phyloP scores from a whole-genome alignment of 2,113 vertebrate species.

The Glaucomys volans region DNA sequence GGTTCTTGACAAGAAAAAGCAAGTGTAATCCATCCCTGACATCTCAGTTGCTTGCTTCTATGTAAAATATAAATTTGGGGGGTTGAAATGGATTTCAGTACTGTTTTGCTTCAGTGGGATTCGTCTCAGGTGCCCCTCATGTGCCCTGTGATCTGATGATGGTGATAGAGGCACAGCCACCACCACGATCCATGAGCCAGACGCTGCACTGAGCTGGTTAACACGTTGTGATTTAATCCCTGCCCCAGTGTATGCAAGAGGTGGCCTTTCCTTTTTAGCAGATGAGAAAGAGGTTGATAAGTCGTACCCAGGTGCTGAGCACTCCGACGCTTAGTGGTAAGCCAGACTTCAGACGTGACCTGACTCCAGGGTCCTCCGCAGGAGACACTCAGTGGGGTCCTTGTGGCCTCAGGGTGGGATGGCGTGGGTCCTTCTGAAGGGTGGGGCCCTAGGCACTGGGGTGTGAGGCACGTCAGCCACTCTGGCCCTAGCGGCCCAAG shows the following conservation, averaged over 20 bases:
- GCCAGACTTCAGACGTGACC: background rate
- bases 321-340: background rate
- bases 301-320: background rate
- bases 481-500: background rate
- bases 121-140: background rate
- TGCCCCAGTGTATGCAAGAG: background rate
- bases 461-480: background rate
- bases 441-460: background rate
- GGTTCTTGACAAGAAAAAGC: background rate
- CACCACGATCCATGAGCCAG: background rate
- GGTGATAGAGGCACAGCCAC: background rate
- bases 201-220: background rate
- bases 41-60: background rate
- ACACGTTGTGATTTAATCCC: background rate
- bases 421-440: too few relatives aligned
- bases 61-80: background rate
- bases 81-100: background rate
- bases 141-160: background rate
- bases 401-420: too few relatives aligned
- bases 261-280: background rate
- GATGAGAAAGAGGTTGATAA: background rate
- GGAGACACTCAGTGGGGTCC: too few relatives aligned
- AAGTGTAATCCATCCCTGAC: background rate
- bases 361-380: background rate
- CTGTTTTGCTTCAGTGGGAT: background rate